Conservation (phyloP, 1,140 invertebrate species). For the Drosophila dunni region DNA sequence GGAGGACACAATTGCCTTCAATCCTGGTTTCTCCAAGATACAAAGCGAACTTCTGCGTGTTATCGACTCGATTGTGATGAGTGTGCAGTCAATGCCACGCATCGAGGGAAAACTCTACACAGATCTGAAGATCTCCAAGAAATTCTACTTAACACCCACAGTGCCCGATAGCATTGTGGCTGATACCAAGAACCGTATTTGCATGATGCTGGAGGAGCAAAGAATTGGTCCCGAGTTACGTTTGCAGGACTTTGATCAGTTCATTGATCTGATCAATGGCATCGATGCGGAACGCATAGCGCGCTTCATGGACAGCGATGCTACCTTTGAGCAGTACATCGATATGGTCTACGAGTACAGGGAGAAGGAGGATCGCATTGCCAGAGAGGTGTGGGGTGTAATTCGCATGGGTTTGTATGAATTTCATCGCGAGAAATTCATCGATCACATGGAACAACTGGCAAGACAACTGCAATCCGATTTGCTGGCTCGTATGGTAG, state of each 20-base stretch:
- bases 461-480: constrained; percentile 90
- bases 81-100: constrained; percentile 89
- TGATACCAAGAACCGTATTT: constrained; percentile 86
- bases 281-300: constrained; percentile 87
- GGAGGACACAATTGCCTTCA: constrained; percentile 89
- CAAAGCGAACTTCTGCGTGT: constrained; percentile 89
- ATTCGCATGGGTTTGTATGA: constrained; percentile 94
- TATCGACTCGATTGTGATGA: constrained; percentile 90
- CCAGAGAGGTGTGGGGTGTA: constrained; percentile 88
- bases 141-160: constrained; percentile 86
- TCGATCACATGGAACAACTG: constrained; percentile 88
- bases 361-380: constrained; percentile 87
- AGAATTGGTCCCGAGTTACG: constrained; percentile 88
- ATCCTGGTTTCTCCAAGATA: constrained; percentile 92
- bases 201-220: constrained; percentile 88
- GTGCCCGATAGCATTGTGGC: constrained; percentile 88
- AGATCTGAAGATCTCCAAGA: constrained; percentile 68
- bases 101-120: constrained; percentile 87
- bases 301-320: constrained; percentile 88
- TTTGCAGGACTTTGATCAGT: constrained; percentile 92
- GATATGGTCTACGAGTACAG: constrained; percentile 88
- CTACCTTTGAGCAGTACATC: constrained; percentile 89
- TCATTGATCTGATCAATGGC: constrained; percentile 91
- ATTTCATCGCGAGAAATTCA: constrained; percentile 92
- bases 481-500: constrained; percentile 90